These are phyloP conservation scores for Sphyrna mokarran DNA, from an alignment of 2,113 vertebrate genomes.

Conservation along the genomic window DNA sequence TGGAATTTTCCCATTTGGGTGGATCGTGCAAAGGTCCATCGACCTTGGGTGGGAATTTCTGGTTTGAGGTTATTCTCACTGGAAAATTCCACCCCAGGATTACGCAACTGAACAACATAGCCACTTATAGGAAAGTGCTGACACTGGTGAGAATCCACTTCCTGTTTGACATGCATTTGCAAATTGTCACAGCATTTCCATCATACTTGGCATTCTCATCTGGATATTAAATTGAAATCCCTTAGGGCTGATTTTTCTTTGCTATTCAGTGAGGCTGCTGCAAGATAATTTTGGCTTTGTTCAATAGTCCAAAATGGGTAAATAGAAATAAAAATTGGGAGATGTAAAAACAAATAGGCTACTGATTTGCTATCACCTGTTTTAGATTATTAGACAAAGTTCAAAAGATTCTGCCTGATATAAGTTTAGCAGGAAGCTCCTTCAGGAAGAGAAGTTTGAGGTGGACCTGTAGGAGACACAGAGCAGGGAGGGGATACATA, in stretches of 20 bases:
- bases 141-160: not conserved
- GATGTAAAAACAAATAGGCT: not conserved
- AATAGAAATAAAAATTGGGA: not conserved
- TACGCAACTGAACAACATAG: not conserved
- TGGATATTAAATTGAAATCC: not conserved
- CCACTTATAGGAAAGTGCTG: not conserved
- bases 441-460: no score
- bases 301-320: not conserved
- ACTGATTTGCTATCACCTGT: not conserved
- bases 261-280: not conserved
- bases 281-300: not conserved
- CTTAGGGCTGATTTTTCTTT: not conserved
- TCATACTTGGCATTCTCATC: not conserved
- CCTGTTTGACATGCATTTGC: not conserved
- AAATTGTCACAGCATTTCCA: not conserved
- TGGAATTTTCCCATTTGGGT: no score
- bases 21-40: no score
- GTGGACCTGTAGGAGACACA: no score
- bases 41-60: no score
- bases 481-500: no score
- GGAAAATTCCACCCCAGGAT: no score
- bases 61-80: no score
- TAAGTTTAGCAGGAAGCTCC: not conserved
- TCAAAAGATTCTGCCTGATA: not conserved
- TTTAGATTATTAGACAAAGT: not conserved